Evolutionary conservation across 2,113 vertebrate species (phyloP).

Genomic region (Clarias gariepinus): DNA sequence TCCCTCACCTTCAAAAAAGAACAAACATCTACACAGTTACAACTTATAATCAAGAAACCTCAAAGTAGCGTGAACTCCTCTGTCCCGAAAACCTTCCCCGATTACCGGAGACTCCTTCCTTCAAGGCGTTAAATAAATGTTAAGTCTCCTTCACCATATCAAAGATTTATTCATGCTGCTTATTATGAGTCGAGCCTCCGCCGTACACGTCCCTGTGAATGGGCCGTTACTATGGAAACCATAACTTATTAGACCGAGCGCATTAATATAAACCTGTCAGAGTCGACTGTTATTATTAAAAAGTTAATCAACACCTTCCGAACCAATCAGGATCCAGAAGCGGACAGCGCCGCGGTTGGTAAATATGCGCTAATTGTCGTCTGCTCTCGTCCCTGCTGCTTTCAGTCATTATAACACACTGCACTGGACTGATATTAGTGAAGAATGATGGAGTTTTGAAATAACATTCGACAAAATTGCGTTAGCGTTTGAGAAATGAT

Average conservation of each 20-base stretch:
- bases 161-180: background rate
- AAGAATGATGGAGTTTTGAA: constrained; percentile 22
- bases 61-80: background rate
- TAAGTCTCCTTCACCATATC: background rate
- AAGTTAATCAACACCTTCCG: background rate
- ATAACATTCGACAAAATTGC: background rate
- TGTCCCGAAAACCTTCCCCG: background rate
- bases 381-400: background rate
- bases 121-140: background rate
- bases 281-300: background rate
- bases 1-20: background rate
- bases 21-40: too few relatives aligned
- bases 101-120: background rate
- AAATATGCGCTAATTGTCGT: background rate
- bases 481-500: constrained; percentile 13
- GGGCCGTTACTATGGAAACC: background rate
- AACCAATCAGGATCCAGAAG: background rate
- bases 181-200: background rate
- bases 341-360: background rate
- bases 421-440: constrained; percentile 13
- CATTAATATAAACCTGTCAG: constrained; percentile 14
- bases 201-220: background rate
- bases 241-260: background rate
- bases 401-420: background rate
- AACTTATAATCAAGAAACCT: background rate